These are phyloP conservation scores for Nephrotoma guestfalica DNA, from an alignment of 2,888 invertebrate genomes.

Conservation along the genomic window DNA sequence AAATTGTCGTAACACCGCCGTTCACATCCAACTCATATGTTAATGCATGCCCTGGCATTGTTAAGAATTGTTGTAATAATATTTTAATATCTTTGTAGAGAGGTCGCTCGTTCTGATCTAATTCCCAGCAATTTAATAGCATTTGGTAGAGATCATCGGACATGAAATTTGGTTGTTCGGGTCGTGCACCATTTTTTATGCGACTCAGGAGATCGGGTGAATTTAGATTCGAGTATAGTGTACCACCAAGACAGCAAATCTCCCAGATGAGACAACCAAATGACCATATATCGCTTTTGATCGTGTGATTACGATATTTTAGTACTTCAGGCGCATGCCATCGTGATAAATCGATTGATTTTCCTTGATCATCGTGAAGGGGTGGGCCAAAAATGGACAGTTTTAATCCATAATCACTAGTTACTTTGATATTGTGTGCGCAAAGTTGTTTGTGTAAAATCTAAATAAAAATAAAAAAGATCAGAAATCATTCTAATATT, in stretches of 20 bases:
- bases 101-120: slow-evolving; percentile 66
- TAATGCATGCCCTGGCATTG: slow-evolving; percentile 27
- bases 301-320: slow-evolving; percentile 48
- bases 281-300: slow-evolving; percentile 70
- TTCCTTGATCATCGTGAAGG: slow-evolving; percentile 47
- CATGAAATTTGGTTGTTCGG: slow-evolving; percentile 58
- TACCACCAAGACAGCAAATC: slow-evolving; percentile 58
- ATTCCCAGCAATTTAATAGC: slow-evolving; percentile 72
- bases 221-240: slow-evolving; percentile 56
- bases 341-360: slow-evolving; percentile 57
- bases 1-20: slow-evolving; percentile 12
- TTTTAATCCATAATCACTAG: slow-evolving; percentile 51
- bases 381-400: slow-evolving; percentile 61
- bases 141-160: slow-evolving; percentile 69
- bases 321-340: slow-evolving; percentile 72
- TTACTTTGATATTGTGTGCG: slow-evolving; percentile 54
- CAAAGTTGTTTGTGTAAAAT: slow-evolving; percentile 61
- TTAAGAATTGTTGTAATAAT: slow-evolving; percentile 28
- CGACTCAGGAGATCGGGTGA: slow-evolving; percentile 52
- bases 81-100: slow-evolving; percentile 46
- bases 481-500: background rate
- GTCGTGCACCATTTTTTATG: slow-evolving; percentile 52
- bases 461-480: slow-evolving; percentile 20
- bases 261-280: slow-evolving; percentile 76
- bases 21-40: slow-evolving; percentile 19